Percentiles rank a stretch among this genome's conserved stretches.
phyloP scores from a whole-genome alignment of 2,797 vertebrate genomes.

The Sebastes paucispinis region DNA sequence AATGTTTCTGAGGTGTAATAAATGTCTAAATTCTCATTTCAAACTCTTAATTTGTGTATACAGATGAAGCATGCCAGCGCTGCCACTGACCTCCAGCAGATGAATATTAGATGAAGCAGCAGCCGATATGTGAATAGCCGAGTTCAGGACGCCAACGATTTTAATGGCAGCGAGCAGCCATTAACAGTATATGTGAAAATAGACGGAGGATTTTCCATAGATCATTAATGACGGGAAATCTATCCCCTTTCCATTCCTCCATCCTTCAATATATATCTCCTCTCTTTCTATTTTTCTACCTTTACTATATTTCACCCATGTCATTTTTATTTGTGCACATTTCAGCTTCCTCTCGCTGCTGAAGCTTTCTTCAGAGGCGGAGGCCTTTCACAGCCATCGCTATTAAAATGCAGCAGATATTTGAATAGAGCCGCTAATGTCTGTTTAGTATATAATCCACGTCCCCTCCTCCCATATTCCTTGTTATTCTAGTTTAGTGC shows the following conservation, averaged over 20 bases:
- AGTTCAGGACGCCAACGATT: slow-evolving; percentile 82
- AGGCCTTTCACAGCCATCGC: slow-evolving; percentile 31
- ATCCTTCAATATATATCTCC: slow-evolving; percentile 69
- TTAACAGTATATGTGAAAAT: slow-evolving; percentile 85
- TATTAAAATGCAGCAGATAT: slow-evolving; percentile 68
- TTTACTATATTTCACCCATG: slow-evolving; percentile 57
- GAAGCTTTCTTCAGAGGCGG: not conserved
- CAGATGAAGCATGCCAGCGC: slow-evolving; percentile 67
- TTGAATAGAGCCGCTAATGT: slow-evolving; percentile 72
- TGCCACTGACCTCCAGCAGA: slow-evolving; percentile 76
- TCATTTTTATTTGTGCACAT: slow-evolving; percentile 56
- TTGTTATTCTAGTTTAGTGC: slow-evolving; percentile 98
- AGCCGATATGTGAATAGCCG: slow-evolving; percentile 80
- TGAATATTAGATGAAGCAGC: slow-evolving; percentile 82
- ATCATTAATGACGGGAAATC: slow-evolving; percentile 86
- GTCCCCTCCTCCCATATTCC: slow-evolving; percentile 87
- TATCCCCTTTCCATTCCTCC: slow-evolving; percentile 74
- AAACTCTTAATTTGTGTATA: slow-evolving; percentile 64
- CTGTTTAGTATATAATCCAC: slow-evolving; percentile 81
- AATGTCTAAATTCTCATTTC: slow-evolving; percentile 5
- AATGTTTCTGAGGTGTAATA: not conserved
- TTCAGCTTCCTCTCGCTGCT: slow-evolving; percentile 27
- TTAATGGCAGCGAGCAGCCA: slow-evolving; percentile 84
- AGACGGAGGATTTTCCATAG: slow-evolving; percentile 85
- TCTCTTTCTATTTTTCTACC: slow-evolving; percentile 63